Evolutionary conservation across 2,888 invertebrate species (phyloP), one percentile per base, ranked within the genome.

Genomic region (Bibio marci): DNA sequence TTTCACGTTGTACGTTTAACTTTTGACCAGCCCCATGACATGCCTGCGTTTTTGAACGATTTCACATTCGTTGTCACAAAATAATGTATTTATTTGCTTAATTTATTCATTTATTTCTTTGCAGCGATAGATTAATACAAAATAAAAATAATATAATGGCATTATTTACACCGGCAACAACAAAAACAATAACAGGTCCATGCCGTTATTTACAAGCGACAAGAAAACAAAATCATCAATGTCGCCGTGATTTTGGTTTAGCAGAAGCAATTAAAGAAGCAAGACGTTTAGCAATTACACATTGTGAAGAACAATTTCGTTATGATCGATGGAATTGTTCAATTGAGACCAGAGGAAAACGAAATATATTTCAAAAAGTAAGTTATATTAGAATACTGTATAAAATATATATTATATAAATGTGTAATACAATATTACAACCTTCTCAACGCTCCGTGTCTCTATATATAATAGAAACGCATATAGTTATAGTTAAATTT

Each of bases 291-390:
- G 73, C 76, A 0, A 65, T 73, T 28, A 54, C 56, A 1, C 67
- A 73, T 30, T 79, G 79, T 49, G 70, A 73, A 51, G 69, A 71
- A 46, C 66, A 71, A 37, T 79, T 78, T 49, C 69, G 70, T 39
- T 78, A 71, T 49, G 77, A 78, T 45, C 66, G 76, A 44, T 79
- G 79, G 79, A 77, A 77, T 52, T 79, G 79, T 49, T 71, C 74
- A 1, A 59, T 71, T 17, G 62, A 67, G 17, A 72, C 68, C 42
- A 70, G 71, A 44, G 67, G 59, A 41, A 71, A 68, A 50, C 49
- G 63, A 2, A 63, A 63, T 44, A 67, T 71, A 41, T 71, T 71
- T 49, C 65, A 66, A 45, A 66, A 55, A 45, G 53, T 49, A 37
- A 37, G 47, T 37, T 22, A 8, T 22, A 22, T 10, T 14, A 13